phyloP scores from a whole-genome alignment of 1,140 invertebrate genomes.

The Drosophila rufa region DNA sequence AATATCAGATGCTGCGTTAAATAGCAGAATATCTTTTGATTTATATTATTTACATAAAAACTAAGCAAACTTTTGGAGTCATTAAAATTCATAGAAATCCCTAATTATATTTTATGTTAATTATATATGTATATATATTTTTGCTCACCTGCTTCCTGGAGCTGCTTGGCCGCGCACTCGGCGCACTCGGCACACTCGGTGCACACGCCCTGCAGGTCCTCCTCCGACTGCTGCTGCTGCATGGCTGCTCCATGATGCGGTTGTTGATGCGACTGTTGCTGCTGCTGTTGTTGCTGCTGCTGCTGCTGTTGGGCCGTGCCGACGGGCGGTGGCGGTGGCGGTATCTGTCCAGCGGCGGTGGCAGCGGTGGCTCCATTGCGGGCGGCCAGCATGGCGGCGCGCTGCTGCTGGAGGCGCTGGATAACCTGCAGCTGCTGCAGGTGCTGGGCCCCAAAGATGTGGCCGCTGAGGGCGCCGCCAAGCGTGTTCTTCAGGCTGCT shows the following conservation, averaged over 20 bases:
- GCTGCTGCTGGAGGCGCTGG: conserved; percentile 86
- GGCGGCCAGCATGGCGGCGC: conserved; percentile 84
- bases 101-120: too few species aligned
- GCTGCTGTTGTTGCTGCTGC: conserved; percentile 47
- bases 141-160: conserved; percentile 82
- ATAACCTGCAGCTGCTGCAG: conserved; percentile 87
- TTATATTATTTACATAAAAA: too few species aligned
- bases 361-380: conserved; percentile 56
- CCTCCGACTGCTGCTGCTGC: conserved; percentile 66
- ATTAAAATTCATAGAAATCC: too few species aligned
- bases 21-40: too few species aligned
- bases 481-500: conserved; percentile 86
- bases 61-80: too few species aligned
- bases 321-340: conserved; percentile 77
- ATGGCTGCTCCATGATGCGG: conserved; percentile 43
- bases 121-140: background rate
- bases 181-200: conserved; percentile 85
- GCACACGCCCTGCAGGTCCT: conserved; percentile 80
- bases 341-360: conserved; percentile 55
- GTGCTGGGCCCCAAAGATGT: conserved; percentile 87
- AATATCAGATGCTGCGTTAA: too few species aligned
- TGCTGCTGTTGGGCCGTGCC: conserved; percentile 56
- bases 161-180: conserved; percentile 84
- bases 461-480: conserved; percentile 87
- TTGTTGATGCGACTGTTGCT: conserved; percentile 40